These are phyloP conservation scores for Eustalomyia histrio DNA, from an alignment of 2,888 invertebrate species.

Conservation along the genomic window DNA sequence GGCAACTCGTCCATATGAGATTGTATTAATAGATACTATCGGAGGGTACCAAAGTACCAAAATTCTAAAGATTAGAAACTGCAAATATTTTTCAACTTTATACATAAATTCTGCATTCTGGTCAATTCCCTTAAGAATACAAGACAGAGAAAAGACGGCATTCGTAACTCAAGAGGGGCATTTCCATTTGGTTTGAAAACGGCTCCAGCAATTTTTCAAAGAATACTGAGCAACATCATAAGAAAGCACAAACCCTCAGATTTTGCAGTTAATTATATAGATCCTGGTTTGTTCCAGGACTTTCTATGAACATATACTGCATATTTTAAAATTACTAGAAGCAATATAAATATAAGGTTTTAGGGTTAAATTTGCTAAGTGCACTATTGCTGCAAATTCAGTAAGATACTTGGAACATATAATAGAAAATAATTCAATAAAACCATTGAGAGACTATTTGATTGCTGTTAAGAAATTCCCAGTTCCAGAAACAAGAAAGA, in stretches of 20 bases:
- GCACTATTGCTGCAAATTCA: no score
- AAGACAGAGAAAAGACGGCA: slow-evolving; percentile 59
- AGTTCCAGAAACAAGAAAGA: slow-evolving; percentile 53
- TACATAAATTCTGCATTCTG: slow-evolving; percentile 65
- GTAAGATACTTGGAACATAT: slow-evolving; percentile 63
- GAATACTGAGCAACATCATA: slow-evolving; percentile 63
- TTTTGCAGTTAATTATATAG: slow-evolving; percentile 63
- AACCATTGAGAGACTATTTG: slow-evolving; percentile 46
- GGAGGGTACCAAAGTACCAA: slow-evolving; percentile 72
- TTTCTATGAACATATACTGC: slow-evolving; percentile 49
- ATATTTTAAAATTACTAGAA: slow-evolving; percentile 53
- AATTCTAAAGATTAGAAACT: no score
- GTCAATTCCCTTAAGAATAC: no score
- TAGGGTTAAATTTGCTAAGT: slow-evolving; percentile 61
- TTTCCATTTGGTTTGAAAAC: slow-evolving; percentile 65
- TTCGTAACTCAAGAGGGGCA: slow-evolving; percentile 66
- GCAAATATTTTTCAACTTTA: no score
- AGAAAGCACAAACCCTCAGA: slow-evolving; percentile 59
- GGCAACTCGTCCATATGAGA: slow-evolving; percentile 69
- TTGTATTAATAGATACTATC: slow-evolving; percentile 72
- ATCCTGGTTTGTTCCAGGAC: slow-evolving; percentile 64
- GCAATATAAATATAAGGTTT: slow-evolving; percentile 63
- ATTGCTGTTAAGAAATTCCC: slow-evolving; percentile 60
- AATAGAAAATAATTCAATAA: slow-evolving; percentile 56
- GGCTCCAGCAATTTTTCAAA: slow-evolving; percentile 62